Evolutionary conservation across 2,797 vertebrate genomes (phyloP).

Genomic region (Gallinago nigripennis): DNA sequence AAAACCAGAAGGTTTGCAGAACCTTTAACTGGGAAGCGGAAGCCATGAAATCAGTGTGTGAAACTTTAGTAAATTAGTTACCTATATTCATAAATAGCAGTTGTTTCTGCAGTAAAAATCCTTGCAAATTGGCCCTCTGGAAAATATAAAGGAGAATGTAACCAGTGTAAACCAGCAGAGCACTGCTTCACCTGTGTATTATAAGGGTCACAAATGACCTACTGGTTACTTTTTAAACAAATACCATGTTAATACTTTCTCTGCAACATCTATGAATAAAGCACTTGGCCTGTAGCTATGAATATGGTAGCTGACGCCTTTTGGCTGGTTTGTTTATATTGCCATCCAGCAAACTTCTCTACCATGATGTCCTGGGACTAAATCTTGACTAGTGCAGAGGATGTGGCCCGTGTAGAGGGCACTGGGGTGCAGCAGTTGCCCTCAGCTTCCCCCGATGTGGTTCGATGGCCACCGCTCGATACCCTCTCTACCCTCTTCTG

Average conservation of each 20-base stretch:
- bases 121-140: constrained; percentile 58
- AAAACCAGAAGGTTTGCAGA: not conserved
- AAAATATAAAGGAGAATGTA: constrained; percentile 62
- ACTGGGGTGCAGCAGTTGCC: not conserved
- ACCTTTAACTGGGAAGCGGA: constrained; percentile 32
- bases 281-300: constrained; percentile 62
- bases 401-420: not conserved
- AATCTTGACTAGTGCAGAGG: not conserved
- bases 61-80: constrained; percentile 75
- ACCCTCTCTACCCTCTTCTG: not conserved
- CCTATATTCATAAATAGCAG: constrained; percentile 62
- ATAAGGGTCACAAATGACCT: constrained; percentile 78
- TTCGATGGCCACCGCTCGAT: accelerated
- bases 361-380: not conserved
- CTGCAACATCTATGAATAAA: constrained; percentile 65
- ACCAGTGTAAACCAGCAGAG: constrained; percentile 73
- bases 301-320: constrained; percentile 8
- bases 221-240: constrained; percentile 89
- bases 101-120: constrained; percentile 24
- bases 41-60: constrained; percentile 12
- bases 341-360: not conserved
- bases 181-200: constrained; percentile 74
- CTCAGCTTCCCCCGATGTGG: accelerated
- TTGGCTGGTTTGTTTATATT: not conserved
- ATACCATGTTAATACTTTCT: constrained; percentile 80